These are phyloP conservation scores for Hyposmocoma kahamanoa DNA, from an alignment of 1,140 invertebrate species.

Conservation along the genomic window DNA sequence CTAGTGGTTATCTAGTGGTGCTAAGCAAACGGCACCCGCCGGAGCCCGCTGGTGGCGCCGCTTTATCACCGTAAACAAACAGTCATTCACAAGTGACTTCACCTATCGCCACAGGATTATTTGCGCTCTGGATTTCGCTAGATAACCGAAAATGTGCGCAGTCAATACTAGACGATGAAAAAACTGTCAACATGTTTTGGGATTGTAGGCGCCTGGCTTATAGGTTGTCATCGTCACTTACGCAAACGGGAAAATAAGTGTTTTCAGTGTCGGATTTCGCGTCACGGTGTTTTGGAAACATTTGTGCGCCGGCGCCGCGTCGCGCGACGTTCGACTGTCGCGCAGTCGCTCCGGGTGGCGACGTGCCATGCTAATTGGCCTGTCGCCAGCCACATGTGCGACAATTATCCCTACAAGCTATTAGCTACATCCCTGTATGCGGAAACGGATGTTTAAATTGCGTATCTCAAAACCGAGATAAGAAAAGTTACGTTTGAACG, in stretches of 20 bases:
- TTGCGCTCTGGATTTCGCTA: slow-evolving; percentile 56
- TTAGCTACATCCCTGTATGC: slow-evolving; percentile 63
- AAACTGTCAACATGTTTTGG: not conserved
- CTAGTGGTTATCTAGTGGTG: slow-evolving; percentile 41
- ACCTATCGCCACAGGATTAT: slow-evolving; percentile 45
- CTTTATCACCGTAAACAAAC: slow-evolving; percentile 61
- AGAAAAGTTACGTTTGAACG: slow-evolving; percentile 29
- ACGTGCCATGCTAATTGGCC: slow-evolving; percentile 62
- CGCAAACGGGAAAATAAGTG: slow-evolving; percentile 6
- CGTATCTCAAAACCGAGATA: slow-evolving; percentile 52
- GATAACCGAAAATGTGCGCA: slow-evolving; percentile 32
- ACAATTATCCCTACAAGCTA: slow-evolving; percentile 71
- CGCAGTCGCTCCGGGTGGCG: too few relatives aligned
- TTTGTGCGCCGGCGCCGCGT: slow-evolving; percentile 16
- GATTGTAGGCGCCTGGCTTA: not conserved
- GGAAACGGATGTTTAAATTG: slow-evolving; percentile 72
- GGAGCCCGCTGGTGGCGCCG: slow-evolving; percentile 57
- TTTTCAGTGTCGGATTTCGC: slow-evolving; percentile 18
- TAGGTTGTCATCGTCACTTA: slow-evolving; percentile 16
- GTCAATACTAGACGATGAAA: slow-evolving; percentile 7
- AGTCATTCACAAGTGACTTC: slow-evolving; percentile 58
- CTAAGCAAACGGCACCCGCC: slow-evolving; percentile 47
- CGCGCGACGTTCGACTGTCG: too few relatives aligned
- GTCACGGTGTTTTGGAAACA: slow-evolving; percentile 25
- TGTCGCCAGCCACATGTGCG: slow-evolving; percentile 62